Evolutionary conservation across 2,113 vertebrate species (phyloP).

Genomic region (Lates calcarifer): DNA sequence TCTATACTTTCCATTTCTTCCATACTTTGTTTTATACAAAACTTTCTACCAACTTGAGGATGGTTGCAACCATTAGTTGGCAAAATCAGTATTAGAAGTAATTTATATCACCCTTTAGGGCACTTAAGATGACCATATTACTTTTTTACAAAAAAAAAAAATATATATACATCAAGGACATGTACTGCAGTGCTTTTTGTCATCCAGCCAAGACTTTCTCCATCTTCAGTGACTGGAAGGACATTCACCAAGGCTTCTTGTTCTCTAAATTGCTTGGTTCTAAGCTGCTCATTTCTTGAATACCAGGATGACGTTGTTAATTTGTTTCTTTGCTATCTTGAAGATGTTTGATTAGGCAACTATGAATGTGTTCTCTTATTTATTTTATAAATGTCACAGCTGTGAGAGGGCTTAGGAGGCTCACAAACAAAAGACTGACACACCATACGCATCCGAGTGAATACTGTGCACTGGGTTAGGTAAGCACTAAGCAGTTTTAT

Average conservation of each 20-base stretch:
- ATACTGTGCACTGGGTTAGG: conserved; percentile 59
- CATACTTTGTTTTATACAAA: neutral
- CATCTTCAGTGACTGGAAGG: conserved; percentile 44
- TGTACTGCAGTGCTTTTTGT: conserved; percentile 44
- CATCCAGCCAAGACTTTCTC: conserved; percentile 46
- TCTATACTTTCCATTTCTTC: neutral
- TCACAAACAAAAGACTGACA: conserved; percentile 58
- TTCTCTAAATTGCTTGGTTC: conserved; percentile 30
- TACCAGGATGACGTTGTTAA: conserved; percentile 46
- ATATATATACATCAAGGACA: conserved; percentile 28
- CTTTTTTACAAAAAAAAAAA: conserved; percentile 18
- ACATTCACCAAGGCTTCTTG: conserved; percentile 37
- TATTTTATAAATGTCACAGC: conserved; percentile 10
- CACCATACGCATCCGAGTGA: conserved; percentile 42
- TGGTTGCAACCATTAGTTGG: neutral
- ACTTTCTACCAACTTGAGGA: neutral
- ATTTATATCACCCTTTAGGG: conserved; percentile 8
- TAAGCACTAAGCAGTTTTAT: conserved; percentile 60
- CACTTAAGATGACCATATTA: conserved; percentile 29
- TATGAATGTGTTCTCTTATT: neutral
- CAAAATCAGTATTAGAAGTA: neutral
- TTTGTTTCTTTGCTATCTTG: conserved; percentile 29
- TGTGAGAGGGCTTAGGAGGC: conserved; percentile 33
- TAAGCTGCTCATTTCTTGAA: conserved; percentile 49
- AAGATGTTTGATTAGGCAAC: neutral